Conservation (phyloP, 2,113 vertebrate genomes). For the Macaca mulatta region DNA sequence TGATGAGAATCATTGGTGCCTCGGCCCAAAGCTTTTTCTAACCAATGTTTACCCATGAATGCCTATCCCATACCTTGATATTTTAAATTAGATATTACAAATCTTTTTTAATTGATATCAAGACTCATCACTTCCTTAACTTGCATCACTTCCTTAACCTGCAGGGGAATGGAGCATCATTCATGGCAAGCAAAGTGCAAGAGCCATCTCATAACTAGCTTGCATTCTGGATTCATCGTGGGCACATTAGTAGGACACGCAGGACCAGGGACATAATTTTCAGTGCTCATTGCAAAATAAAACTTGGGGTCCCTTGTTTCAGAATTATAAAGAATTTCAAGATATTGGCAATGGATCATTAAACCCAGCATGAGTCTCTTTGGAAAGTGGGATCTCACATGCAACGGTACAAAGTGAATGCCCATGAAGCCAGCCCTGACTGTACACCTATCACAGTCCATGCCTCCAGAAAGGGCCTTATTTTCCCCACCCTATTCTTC, state of each 20-base stretch:
- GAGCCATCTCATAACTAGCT: background rate
- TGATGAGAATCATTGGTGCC: background rate
- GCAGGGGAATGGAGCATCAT: fast-evolving
- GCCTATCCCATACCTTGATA: background rate
- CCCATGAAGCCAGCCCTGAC: background rate
- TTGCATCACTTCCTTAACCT: background rate
- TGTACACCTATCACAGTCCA: background rate
- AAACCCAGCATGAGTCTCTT: background rate
- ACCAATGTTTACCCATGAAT: background rate
- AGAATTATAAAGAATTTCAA: background rate
- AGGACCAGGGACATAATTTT: background rate
- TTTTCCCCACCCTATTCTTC: background rate
- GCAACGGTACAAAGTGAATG: too few relatives aligned
- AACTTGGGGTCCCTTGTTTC: background rate
- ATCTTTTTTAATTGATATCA: background rate
- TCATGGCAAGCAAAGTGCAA: background rate
- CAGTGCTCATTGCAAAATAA: background rate
- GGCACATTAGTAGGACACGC: background rate
- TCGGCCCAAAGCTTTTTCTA: background rate
- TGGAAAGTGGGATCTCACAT: fast-evolving
- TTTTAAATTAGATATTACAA: background rate
- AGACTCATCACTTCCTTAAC: background rate
- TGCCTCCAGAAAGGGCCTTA: background rate
- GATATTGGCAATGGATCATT: background rate
- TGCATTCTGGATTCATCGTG: background rate